Percentiles rank a stretch among this genome's conserved stretches.
phyloP scores from a whole-genome alignment of 1,140 invertebrate genomes.

The Reticulitermes speratus region DNA sequence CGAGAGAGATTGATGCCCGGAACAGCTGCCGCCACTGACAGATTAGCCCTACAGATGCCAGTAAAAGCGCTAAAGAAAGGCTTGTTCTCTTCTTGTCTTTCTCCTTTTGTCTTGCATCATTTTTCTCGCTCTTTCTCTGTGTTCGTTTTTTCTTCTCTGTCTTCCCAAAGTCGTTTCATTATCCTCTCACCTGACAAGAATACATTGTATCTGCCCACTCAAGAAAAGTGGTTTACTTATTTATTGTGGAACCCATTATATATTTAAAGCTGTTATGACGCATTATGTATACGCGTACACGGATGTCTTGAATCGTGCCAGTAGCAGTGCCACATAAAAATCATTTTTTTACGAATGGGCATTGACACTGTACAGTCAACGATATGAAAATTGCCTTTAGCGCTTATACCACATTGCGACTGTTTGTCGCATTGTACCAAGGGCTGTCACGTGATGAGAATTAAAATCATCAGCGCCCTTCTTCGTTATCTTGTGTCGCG shows the following conservation, averaged over 20 bases:
- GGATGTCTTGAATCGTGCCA: neutral
- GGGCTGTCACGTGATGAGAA: no score
- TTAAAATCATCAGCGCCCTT: no score
- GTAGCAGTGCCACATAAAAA: neutral
- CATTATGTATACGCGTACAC: slow-evolving; percentile 2
- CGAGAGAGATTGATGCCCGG: slow-evolving; percentile 23
- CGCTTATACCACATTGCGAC: neutral
- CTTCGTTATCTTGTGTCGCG: no score
- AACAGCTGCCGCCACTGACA: slow-evolving; percentile 31
- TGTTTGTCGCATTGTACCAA: neutral
- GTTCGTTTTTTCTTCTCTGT: slow-evolving; percentile 27
- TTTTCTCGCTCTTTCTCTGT: neutral
- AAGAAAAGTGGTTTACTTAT: slow-evolving; percentile 31
- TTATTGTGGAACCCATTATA: slow-evolving; percentile 28
- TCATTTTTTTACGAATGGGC: neutral
- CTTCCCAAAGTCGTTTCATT: slow-evolving; percentile 28
- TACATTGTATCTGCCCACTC: slow-evolving; percentile 33
- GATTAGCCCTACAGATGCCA: slow-evolving; percentile 30
- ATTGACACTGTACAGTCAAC: neutral
- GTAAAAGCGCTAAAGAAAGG: neutral
- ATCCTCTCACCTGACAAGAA: slow-evolving; percentile 33
- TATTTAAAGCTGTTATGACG: slow-evolving; percentile 26
- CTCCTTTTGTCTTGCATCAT: slow-evolving; percentile 15
- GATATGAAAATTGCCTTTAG: neutral
- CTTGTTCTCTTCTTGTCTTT: slow-evolving; percentile 9